Conservation (phyloP, 2,888 invertebrate genomes). For the Chloroclysta siterata region DNA sequence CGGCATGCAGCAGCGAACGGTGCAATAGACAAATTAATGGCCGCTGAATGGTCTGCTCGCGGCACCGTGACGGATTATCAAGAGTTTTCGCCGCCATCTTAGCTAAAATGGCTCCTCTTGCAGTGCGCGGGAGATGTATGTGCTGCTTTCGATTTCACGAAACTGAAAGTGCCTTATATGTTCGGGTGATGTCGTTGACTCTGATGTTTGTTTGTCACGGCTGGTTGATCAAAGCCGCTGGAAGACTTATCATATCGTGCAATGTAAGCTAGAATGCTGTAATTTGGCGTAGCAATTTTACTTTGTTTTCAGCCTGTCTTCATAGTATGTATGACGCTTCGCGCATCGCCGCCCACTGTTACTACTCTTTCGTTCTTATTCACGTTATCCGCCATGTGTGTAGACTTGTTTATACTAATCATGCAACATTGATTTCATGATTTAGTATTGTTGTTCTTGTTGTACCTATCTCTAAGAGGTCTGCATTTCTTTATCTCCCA, state of each 20-base stretch:
- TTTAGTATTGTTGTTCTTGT: constrained; percentile 30
- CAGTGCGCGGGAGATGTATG: constrained; percentile 69
- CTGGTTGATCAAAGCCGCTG: constrained; percentile 66
- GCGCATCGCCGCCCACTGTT: constrained; percentile 58
- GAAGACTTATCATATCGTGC: constrained; percentile 71
- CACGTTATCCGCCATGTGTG: constrained; percentile 33
- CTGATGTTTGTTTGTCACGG: constrained; percentile 81
- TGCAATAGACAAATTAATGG: constrained; percentile 69
- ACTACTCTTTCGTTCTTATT: constrained; percentile 57
- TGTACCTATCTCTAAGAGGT: constrained; percentile 1
- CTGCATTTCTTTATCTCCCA: constrained; percentile 4
- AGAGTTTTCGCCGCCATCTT: constrained; percentile 73
- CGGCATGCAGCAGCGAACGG: constrained; percentile 48
- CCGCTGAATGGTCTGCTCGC: constrained; percentile 56
- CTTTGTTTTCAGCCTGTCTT: constrained; percentile 70
- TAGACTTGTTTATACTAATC: constrained; percentile 29
- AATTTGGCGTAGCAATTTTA: constrained; percentile 72
- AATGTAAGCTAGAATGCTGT: constrained; percentile 69
- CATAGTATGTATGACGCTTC: constrained; percentile 54
- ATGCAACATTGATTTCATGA: constrained; percentile 39
- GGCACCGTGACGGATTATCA: constrained; percentile 71
- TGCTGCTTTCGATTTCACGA: constrained; percentile 81
- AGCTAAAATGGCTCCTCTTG: constrained; percentile 71
- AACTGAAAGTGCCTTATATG: constrained; percentile 81
- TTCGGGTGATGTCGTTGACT: constrained; percentile 83